Base-by-base conservation (phyloP, 2,113 vertebrate species). In the Philantomba maxwellii region DNA sequence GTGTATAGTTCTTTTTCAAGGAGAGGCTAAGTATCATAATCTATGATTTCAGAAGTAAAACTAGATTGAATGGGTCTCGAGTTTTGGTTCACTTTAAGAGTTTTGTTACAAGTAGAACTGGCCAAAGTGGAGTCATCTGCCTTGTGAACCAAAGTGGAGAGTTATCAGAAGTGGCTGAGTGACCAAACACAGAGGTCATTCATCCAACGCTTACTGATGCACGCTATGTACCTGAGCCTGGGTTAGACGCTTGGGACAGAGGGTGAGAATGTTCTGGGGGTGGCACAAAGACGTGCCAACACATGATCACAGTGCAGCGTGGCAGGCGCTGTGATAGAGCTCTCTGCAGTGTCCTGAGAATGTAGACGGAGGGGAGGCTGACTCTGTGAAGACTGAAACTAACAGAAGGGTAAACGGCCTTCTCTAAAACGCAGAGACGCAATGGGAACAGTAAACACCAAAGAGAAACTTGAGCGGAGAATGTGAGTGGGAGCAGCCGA, bases 31-130 rank as follows among this genome's bases (percentile, higher is more conserved):
- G 21, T 88, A 66, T 82, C 66, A 30, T 51, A 85, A 81, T 85
- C 33, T 13, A 51, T 87, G 23, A 70, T 87, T 96, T 93, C 88
- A 92, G 58, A 92, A 92, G 60, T 87, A 92, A 92, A 97, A 95
- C 28, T 43, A 81, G 45, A 82, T 86, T 87, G 88, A 89, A 89
- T 64, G 53, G n/a, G 9, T 88, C 45, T 80, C 36, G 49, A 89
- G 43, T 82, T 55, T 26, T 70, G 84, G 14, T 81, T 81, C 85
- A 62, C 4, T 62, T 87, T 28, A 57, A 92, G 77, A 87, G 64
- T 96, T 90, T 94, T 73, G 84, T 83, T 60, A 90, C 28, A 82
- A 94, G 10, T 49, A 96, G 62, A 96, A 78, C 45, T 89, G 16
- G 33, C 47, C 57, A 36, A 89, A 45, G 23, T 75, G 4, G 36